A percentile compares a stretch with the other conserved stretches of the same genome.
These are phyloP conservation scores for Helicolenus hilgendorfi DNA, from an alignment of 2,797 vertebrate species.

Conservation along the genomic window DNA sequence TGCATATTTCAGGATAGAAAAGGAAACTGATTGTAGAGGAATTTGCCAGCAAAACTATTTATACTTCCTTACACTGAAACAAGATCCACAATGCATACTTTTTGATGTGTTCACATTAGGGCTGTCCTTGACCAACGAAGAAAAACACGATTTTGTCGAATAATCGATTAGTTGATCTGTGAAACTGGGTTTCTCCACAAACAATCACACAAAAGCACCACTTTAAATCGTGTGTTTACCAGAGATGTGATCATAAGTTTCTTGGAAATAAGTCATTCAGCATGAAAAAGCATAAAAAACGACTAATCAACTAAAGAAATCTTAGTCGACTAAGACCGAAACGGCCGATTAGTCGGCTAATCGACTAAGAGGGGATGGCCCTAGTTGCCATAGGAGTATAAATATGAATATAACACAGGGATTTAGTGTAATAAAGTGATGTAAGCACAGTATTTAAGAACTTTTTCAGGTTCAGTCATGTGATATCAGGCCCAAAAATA, in stretches of 20 bases:
- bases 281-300: not conserved
- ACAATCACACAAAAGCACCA: not conserved
- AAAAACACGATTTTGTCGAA: not conserved
- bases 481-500: conserved; percentile 15
- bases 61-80: not conserved
- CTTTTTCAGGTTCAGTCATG: not conserved
- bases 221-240: not conserved
- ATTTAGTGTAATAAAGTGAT: not conserved
- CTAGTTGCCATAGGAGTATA: not conserved
- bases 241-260: not conserved
- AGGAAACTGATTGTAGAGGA: not conserved
- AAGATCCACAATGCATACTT: not conserved
- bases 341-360: too few species aligned
- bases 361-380: too few species aligned
- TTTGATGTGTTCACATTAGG: not conserved
- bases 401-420: not conserved
- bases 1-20: not conserved
- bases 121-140: not conserved
- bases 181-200: not conserved
- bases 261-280: not conserved
- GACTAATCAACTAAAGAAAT: not conserved
- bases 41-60: not conserved
- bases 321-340: not conserved
- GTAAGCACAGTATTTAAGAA: conserved; percentile 11
- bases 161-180: not conserved